A percentile compares a stretch with the other conserved stretches of the same genome.
phyloP scores from a whole-genome alignment of 2,888 invertebrate species.

The Hedychridium roseum region DNA sequence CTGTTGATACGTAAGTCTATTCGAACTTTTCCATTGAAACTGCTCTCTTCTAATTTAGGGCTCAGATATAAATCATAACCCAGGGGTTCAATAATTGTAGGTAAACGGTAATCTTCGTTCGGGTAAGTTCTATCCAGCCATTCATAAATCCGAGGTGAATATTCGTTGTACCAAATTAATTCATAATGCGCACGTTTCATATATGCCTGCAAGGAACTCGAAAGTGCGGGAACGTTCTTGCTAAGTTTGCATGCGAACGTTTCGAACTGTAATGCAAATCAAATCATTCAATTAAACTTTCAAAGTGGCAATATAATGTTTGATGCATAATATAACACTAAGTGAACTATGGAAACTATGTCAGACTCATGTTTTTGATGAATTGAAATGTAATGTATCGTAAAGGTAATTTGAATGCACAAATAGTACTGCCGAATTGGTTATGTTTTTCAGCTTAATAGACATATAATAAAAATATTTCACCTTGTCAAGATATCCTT shows the following conservation, averaged over 20 bases:
- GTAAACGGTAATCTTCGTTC: conserved; percentile 65
- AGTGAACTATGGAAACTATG: too few relatives aligned
- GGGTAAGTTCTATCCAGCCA: conserved; percentile 41
- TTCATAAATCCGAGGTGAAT: conserved; percentile 38
- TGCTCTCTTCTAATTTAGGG: conserved; percentile 64
- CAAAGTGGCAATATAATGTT: too few relatives aligned
- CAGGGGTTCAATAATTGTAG: conserved; percentile 61
- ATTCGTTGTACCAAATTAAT: conserved; percentile 39
- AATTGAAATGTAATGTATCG: too few relatives aligned
- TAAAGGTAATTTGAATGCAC: too few relatives aligned
- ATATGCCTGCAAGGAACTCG: conserved; percentile 12
- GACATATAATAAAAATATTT: background rate
- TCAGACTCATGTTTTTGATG: too few relatives aligned
- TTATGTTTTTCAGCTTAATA: too few relatives aligned
- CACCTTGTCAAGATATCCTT: conserved; percentile 39
- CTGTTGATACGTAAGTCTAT: conserved; percentile 60
- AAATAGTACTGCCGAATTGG: too few relatives aligned
- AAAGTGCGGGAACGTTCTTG: conserved; percentile 4
- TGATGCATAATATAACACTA: too few relatives aligned
- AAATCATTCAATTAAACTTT: conserved; percentile 1
- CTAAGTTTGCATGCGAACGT: conserved; percentile 16
- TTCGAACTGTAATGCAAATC: conserved; percentile 17
- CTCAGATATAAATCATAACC: conserved; percentile 67
- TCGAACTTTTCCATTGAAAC: conserved; percentile 64
- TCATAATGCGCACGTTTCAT: conserved; percentile 33